Percentiles rank a stretch among this genome's conserved stretches.
These are phyloP conservation scores for Hirudinaria manillensis DNA, from an alignment of 2,888 invertebrate genomes.

Conservation along the genomic window DNA sequence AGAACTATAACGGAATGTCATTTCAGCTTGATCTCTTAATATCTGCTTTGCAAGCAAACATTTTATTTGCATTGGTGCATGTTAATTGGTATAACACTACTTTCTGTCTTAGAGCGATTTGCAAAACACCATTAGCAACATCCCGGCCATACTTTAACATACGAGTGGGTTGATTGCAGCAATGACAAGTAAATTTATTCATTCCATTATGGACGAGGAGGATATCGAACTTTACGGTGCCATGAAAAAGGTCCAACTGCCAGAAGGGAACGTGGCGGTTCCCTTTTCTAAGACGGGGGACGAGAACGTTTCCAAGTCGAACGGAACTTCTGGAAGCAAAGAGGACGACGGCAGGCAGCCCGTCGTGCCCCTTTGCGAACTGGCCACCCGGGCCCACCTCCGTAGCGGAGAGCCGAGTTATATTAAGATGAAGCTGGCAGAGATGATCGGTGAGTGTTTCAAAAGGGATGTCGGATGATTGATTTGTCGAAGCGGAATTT, in stretches of 20 bases:
- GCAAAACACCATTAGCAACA: neutral
- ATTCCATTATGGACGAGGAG: conserved; percentile 6
- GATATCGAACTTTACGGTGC: conserved; percentile 7
- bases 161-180: neutral
- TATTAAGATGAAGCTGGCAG: conserved; percentile 24
- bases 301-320: neutral
- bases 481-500: no score
- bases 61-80: no score
- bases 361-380: neutral
- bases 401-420: neutral
- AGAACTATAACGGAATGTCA: neutral
- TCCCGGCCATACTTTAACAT: neutral
- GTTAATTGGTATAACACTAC: no score
- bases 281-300: neutral
- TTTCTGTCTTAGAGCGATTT: neutral
- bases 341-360: neutral
- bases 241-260: neutral
- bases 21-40: neutral
- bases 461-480: no score
- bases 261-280: neutral
- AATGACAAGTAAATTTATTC: conserved; percentile 4
- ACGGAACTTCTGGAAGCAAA: neutral
- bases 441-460: conserved; percentile 27
- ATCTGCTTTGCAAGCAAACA: neutral
- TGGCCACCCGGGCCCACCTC: neutral